Conservation (phyloP, 2,797 vertebrate genomes). For the Tympanoctomys barrerae region DNA sequence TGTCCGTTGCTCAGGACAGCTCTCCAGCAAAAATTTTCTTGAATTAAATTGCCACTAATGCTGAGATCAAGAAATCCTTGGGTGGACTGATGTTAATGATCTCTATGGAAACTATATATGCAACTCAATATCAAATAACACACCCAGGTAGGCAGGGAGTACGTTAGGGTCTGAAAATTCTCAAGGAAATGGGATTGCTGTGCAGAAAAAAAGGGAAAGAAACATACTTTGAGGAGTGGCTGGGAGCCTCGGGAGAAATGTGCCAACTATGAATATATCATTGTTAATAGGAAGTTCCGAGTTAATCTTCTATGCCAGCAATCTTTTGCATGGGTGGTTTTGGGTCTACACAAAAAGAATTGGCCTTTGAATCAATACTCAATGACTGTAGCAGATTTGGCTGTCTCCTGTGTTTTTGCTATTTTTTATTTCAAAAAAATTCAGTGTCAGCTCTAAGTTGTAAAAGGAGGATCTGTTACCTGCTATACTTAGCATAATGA, state of each 20-base stretch:
- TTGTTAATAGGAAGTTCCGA: conserved; percentile 27
- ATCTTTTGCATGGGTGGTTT: conserved; percentile 54
- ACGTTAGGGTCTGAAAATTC: neutral
- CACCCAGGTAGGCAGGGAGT: neutral
- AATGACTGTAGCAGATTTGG: conserved; percentile 73
- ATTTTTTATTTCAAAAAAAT: conserved; percentile 63
- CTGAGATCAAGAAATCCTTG: neutral
- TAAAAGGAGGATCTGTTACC: conserved; percentile 68
- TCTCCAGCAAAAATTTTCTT: neutral
- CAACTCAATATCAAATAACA: neutral
- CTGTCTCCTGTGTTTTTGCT: conserved; percentile 66
- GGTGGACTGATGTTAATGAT: neutral
- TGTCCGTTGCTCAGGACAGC: neutral
- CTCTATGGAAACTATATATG: conserved; percentile 26
- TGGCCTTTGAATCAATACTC: conserved; percentile 63
- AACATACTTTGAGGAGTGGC: neutral
- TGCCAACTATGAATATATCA: conserved; percentile 4
- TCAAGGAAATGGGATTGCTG: neutral
- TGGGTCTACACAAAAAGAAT: conserved; percentile 43
- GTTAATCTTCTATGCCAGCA: neutral
- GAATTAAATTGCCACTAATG: neutral
- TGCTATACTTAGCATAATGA: conserved; percentile 70
- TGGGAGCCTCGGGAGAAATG: conserved; percentile 1
- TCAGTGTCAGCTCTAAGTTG: conserved; percentile 51
- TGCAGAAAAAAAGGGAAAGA: neutral